Evolutionary conservation across 2,888 invertebrate genomes (phyloP), one percentile per base, ranked within the genome.

Genomic region (Smittia sp.): DNA sequence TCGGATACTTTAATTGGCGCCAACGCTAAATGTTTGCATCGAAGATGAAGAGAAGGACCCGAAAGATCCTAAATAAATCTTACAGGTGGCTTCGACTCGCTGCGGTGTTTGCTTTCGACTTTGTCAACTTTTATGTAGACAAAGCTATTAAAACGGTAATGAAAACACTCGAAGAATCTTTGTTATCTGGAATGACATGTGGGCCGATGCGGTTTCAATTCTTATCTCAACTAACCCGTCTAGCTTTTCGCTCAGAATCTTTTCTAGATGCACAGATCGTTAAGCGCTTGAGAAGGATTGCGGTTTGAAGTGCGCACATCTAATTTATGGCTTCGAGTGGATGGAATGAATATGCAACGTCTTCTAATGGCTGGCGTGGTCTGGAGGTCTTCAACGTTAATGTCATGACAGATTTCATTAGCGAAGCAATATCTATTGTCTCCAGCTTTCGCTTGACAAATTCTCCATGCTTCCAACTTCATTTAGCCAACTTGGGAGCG

Each of bases 31-130:
- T 52, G 54, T 69, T 69, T 69, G 69, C 69, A 27, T 27, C 18
- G 72, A 9, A 24, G 20, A 27, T 25, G 27, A 63, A 27, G 54
- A 62, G 22, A 54, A 54, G 68, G 41, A n/a, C 13, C 22, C 22
- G 41, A 39, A 68, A 39, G 11, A 69, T 69, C 69, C 69, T 69
- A 69, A 62, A 72, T 72, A 72, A 72, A 72, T 72, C 25, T 62
- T 72, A 72, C 72, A 72, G 72, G 72, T 72, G 72, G 25, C 25
- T 58, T 58, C 3, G 46, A 46, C 9, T 46, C 15, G 46, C 11
- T 72, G 72, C 72, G 72, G 72, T 72, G 22, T 58, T 46, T 58
- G 58, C 72, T 72, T 69, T 69, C 25, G 9, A 27, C 7, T 63
- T 38, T 66, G 66, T 66, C 66, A 66, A 38, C 66, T 66, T 65